phyloP scores from a whole-genome alignment of 1,140 invertebrate genomes.

The Drosophila oshimai region DNA sequence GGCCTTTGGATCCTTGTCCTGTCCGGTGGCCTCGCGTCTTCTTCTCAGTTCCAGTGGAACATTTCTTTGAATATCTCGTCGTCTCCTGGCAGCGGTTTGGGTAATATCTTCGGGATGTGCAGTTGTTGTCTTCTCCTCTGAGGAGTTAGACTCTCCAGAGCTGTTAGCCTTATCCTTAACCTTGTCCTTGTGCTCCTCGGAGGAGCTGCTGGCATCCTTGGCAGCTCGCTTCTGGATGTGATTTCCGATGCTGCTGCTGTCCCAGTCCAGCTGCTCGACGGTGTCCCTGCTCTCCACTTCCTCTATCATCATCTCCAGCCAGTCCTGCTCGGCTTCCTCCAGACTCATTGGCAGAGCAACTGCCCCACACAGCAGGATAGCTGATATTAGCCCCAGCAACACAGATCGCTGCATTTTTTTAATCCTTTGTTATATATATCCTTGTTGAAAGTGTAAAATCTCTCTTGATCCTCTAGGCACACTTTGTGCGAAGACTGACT shows the following conservation, averaged over 20 bases:
- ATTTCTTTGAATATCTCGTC: background rate
- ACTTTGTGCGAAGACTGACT: conserved; percentile 1
- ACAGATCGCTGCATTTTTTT: conserved; percentile 6
- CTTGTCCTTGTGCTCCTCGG: conserved; percentile 17
- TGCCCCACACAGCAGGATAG: conserved; percentile 1
- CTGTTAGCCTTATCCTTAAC: conserved; percentile 9
- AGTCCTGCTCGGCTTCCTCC: conserved; percentile 1
- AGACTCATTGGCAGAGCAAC: background rate
- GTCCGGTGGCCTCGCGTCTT: background rate
- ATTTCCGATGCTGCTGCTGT: background rate
- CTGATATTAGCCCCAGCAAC: background rate
- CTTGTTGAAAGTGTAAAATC: background rate
- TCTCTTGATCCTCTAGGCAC: background rate
- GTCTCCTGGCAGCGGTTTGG: background rate
- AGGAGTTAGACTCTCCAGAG: background rate
- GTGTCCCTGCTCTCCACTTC: background rate
- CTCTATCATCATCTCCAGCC: background rate
- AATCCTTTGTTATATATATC: background rate
- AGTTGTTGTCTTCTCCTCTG: background rate
- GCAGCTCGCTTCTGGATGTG: background rate
- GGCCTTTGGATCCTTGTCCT: background rate
- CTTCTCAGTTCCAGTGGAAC: background rate
- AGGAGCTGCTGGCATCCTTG: conserved; percentile 13
- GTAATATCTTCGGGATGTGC: background rate
- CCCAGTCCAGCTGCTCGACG: background rate